A percentile compares a stretch with the other conserved stretches of the same genome.
These are phyloP conservation scores for Pectinophora gossypiella DNA, from an alignment of 1,140 invertebrate species.

Conservation along the genomic window DNA sequence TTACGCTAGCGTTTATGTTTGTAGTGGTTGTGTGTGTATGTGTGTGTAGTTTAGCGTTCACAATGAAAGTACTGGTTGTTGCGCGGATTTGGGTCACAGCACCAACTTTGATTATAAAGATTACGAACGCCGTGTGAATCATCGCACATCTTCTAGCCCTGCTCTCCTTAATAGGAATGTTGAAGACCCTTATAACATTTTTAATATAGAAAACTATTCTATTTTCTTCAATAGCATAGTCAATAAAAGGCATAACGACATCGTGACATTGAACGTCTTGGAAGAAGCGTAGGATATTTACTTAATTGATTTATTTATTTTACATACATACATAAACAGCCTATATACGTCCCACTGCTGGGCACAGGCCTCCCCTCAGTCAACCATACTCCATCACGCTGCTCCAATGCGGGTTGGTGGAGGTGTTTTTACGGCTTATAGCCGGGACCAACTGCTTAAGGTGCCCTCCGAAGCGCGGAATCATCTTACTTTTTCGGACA, in stretches of 20 bases:
- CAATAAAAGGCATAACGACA: not conserved
- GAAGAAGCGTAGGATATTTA: not conserved
- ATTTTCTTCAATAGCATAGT: not conserved
- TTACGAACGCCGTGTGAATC: slow-evolving; percentile 65
- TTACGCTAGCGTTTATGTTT: slow-evolving; percentile 15
- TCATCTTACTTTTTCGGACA: too few species aligned
- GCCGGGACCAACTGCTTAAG: too few species aligned
- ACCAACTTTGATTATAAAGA: slow-evolving; percentile 70
- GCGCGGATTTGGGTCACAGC: slow-evolving; percentile 68
- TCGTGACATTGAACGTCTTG: not conserved
- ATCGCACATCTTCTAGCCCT: slow-evolving; percentile 56
- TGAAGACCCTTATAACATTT: not conserved
- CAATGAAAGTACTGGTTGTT: slow-evolving; percentile 70
- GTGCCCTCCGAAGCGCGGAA: too few species aligned
- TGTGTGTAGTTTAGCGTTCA: slow-evolving; percentile 55
- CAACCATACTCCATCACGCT: too few species aligned
- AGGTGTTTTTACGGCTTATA: too few species aligned
- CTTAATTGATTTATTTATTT: too few species aligned
- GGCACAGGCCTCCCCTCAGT: too few species aligned
- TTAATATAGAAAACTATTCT: not conserved
- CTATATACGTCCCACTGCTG: too few species aligned
- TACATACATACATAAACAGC: too few species aligned
- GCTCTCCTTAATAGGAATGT: slow-evolving; percentile 12
- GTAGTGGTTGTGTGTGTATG: slow-evolving; percentile 23
- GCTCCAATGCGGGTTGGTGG: too few species aligned